Percentiles rank a stretch among this genome's conserved stretches.
Conservation (phyloP, 2,888 invertebrate species). For the Watsonalla binaria region DNA sequence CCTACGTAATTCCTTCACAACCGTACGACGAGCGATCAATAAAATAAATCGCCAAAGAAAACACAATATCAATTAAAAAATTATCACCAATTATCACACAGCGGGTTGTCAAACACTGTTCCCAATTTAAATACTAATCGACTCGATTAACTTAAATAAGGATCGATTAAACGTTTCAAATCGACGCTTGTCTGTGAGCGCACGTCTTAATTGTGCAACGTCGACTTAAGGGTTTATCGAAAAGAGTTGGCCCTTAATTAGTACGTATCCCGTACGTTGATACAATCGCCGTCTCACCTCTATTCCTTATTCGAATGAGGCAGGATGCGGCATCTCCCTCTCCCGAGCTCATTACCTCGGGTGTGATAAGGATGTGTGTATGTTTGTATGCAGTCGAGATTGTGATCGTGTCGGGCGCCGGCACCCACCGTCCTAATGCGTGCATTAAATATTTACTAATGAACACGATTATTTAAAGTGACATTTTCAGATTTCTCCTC, state of each 20-base stretch:
- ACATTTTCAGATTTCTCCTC: slow-evolving; percentile 70
- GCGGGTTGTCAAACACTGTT: slow-evolving; percentile 56
- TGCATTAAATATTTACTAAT: slow-evolving; percentile 77
- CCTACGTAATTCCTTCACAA: slow-evolving; percentile 12
- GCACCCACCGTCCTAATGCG: slow-evolving; percentile 72
- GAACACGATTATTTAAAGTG: slow-evolving; percentile 77
- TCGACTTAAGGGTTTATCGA: slow-evolving; percentile 38
- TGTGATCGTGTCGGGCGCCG: slow-evolving; percentile 66
- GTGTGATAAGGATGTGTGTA: slow-evolving; percentile 40
- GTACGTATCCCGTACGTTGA: slow-evolving; percentile 63
- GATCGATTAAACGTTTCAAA: slow-evolving; percentile 54
- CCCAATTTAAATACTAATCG: slow-evolving; percentile 63
- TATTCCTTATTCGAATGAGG: slow-evolving; percentile 50
- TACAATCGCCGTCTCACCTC: slow-evolving; percentile 65
- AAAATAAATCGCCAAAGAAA: slow-evolving; percentile 34
- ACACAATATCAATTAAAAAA: slow-evolving; percentile 60
- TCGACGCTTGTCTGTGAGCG: slow-evolving; percentile 48
- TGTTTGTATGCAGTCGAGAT: slow-evolving; percentile 46
- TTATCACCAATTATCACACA: slow-evolving; percentile 60
- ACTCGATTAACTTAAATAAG: slow-evolving; percentile 38
- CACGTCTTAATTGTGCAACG: slow-evolving; percentile 62
- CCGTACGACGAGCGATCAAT: slow-evolving; percentile 20
- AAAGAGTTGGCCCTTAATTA: slow-evolving; percentile 60
- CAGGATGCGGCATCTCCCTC: slow-evolving; percentile 31
- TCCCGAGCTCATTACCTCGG: slow-evolving; percentile 11